These are phyloP conservation scores for Mionectes macconnelli DNA, from an alignment of 2,113 vertebrate genomes.

Conservation along the genomic window DNA sequence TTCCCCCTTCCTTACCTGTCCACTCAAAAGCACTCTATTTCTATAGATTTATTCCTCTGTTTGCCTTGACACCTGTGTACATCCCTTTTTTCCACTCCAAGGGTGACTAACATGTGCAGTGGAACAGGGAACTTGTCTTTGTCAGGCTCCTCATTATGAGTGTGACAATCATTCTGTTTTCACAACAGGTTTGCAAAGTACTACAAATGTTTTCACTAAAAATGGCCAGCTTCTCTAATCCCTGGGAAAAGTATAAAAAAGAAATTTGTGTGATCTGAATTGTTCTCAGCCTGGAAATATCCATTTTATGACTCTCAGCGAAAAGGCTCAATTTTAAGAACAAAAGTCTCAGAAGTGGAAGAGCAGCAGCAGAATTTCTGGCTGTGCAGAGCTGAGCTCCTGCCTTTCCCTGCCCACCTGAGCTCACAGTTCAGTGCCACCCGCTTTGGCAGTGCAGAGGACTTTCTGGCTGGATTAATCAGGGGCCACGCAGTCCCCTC, in stretches of 20 bases:
- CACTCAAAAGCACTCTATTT: not conserved
- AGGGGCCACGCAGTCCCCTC: not conserved
- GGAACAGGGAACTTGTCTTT: not conserved
- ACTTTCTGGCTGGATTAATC: not conserved
- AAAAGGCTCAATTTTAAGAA: not conserved
- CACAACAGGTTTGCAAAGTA: not conserved
- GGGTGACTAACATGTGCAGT: not conserved
- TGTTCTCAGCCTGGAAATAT: not conserved
- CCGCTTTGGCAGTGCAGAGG: not conserved
- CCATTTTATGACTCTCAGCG: not conserved
- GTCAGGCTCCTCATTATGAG: not conserved
- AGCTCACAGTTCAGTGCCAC: not conserved
- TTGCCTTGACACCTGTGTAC: not conserved
- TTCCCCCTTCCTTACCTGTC: not conserved
- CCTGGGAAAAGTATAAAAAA: not conserved
- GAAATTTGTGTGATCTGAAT: not conserved
- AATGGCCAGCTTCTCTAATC: not conserved
- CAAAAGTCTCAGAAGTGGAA: not conserved
- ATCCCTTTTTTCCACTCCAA: not conserved
- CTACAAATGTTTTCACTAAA: not conserved
- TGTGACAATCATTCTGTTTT: not conserved
- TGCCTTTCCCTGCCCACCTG: not conserved
- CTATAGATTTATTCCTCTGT: not conserved
- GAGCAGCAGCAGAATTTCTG: not conserved
- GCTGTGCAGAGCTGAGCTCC: not conserved